Base-by-base conservation (phyloP, 1,140 invertebrate genomes). In the Philaenus spumarius region DNA sequence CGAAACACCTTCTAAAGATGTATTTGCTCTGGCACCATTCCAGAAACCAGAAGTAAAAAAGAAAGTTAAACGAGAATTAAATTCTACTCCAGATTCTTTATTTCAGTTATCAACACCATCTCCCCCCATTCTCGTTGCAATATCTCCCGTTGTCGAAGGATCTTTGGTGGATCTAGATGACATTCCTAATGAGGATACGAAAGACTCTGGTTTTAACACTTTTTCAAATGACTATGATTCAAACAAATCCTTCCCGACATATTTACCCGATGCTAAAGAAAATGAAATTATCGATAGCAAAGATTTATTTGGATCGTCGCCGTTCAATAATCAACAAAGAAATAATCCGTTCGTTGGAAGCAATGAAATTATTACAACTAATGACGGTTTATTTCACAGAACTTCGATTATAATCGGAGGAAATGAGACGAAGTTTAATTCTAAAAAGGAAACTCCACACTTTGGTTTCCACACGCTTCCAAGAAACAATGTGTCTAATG, bases 1-100 rank as follows among this genome's bases (percentile, higher is more conserved):
- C 12, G 61, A 64, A 30, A 39, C 20, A 0, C 52, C 54, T 15
- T 35, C 55, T 35, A 61, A 79, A 12, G 86, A 89, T 69, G 83
- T 89, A 0, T 90, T 90, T 71, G 83, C 85, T 0, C 71, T 84
- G 67, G 86, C 87, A 2, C 87, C 87, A 1, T 90, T 90, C 63
- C 79, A 79, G 14, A 77, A 77, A 57, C 74, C 78, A 0, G 72
- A 72, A 71, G 7, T 66, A 71, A 7, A 73, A 73, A 46, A 71
- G 64, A 65, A n/a, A n/a, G 63, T 23, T 42, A 46, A 46, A 47
- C 55, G 39, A n/a, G 53, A 58, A 14, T 47, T 52, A n/a, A 71
- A 64, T 48, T 57, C 63, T 15, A 45, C 59, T 1, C 66, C 60
- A 42, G 64, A 65, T 22, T 62, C 62, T 30, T 61, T 64, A 55